Conservation (phyloP, 2,113 vertebrate genomes). For the Nothobranchius furzeri region DNA sequence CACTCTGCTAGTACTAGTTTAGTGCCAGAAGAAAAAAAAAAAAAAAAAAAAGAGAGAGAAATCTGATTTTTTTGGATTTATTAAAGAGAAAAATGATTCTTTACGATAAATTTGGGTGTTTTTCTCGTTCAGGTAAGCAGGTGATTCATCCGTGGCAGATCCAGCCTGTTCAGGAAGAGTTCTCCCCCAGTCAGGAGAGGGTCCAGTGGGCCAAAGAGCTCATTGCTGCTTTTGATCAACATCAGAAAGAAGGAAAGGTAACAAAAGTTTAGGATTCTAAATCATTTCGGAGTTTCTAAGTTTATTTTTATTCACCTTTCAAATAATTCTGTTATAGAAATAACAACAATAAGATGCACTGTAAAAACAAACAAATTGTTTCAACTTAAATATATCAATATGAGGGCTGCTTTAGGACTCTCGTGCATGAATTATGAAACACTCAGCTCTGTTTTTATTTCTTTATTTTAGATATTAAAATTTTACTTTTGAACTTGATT, state of each 20-base stretch:
- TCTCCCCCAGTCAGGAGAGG: constrained; percentile 90
- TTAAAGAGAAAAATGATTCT: too few relatives aligned
- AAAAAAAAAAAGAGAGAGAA: too few relatives aligned
- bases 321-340: neutral
- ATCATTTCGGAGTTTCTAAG: neutral
- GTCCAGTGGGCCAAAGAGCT: constrained; percentile 92
- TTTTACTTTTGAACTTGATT: too few relatives aligned
- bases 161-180: constrained; percentile 92
- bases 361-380: too few relatives aligned
- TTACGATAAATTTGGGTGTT: neutral
- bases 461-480: too few relatives aligned
- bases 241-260: constrained; percentile 97
- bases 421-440: too few relatives aligned
- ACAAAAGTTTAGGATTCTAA: neutral
- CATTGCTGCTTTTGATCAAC: constrained; percentile 90
- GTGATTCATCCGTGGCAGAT: constrained; percentile 98
- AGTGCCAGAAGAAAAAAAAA: too few relatives aligned
- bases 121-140: constrained; percentile 87
- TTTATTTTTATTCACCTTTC: neutral
- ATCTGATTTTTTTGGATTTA: too few relatives aligned
- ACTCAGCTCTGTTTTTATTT: too few relatives aligned
- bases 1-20: too few relatives aligned
- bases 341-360: neutral
- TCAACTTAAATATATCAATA: too few relatives aligned
- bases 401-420: too few relatives aligned